phyloP scores from a whole-genome alignment of 2,797 vertebrate genomes.

The Loris lydekkerianus region DNA sequence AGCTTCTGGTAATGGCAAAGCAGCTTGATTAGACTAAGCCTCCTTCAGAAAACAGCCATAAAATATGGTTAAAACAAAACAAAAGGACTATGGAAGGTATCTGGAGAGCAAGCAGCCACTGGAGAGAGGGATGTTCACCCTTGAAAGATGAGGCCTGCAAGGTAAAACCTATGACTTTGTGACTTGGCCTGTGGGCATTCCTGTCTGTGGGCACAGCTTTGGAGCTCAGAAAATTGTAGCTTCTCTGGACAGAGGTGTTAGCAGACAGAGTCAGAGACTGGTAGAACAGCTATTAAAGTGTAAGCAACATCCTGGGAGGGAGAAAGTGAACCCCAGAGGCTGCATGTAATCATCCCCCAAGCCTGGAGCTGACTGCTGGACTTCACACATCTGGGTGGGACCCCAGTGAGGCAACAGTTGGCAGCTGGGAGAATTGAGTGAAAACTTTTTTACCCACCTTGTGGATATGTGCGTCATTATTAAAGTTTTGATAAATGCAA shows the following conservation, averaged over 20 bases:
- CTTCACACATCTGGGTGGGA: not conserved
- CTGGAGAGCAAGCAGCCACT: not conserved
- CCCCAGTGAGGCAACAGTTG: not conserved
- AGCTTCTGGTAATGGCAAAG: not conserved
- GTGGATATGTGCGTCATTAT: too few relatives aligned
- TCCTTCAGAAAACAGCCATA: not conserved
- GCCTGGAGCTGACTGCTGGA: not conserved
- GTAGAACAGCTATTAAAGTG: not conserved
- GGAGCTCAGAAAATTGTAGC: not conserved
- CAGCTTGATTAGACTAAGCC: not conserved
- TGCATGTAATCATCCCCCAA: not conserved
- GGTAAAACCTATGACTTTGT: not conserved
- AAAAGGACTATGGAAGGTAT: not conserved
- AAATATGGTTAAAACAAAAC: not conserved
- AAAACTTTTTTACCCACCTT: accelerated
- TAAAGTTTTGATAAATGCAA: too few relatives aligned
- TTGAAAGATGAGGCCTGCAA: not conserved
- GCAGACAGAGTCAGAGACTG: not conserved
- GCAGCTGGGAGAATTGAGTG: not conserved
- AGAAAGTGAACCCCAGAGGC: not conserved
- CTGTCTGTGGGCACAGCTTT: not conserved
- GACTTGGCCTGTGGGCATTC: not conserved
- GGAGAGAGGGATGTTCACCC: not conserved
- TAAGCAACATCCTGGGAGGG: not conserved
- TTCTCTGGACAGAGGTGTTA: not conserved